Evolutionary conservation across 2,797 vertebrate species (phyloP), one percentile per base, ranked within the genome.

Genomic region (Taenioides sp.): DNA sequence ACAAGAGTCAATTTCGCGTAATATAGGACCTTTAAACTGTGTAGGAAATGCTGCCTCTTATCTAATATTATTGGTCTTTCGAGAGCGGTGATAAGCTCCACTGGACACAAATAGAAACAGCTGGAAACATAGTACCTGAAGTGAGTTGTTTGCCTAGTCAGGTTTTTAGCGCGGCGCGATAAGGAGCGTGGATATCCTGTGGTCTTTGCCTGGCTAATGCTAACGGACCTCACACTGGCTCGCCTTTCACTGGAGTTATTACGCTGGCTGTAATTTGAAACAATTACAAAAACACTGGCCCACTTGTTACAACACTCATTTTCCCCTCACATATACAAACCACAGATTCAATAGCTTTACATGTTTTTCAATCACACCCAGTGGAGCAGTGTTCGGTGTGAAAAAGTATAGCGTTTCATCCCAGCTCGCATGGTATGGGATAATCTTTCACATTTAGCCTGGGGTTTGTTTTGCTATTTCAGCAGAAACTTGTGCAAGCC

Each of bases 401-500:
- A 92, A 93, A 91, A 92, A 94, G 91, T 93, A 82, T 92, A 91
- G 90, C 89, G 86, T 93, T 94, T 93, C 90, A 92, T 90, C 84
- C 85, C 79, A 88, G 92, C 91, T 92, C 80, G 87, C 91, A 93
- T 92, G 90, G 91, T 92, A 91, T 84, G 86, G 91, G 91, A 93
- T 93, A 91, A 94, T 94, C 92, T 94, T 93, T 94, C 93, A 90
- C 91, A 91, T 93, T 93, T 93, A 86, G 92, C 93, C 93, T 84
- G 89, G 90, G 93, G 93, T 94, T 93, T 94, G 92, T 94, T 95
- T 94, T 92, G 91, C 91, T 93, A 92, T 93, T 94, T 94, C 92
- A 93, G 91, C 92, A 93, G 90, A 93, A 94, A 94, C 87, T 93
- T 94, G 91, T 92, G 91, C 87, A 80, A 92, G 90, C 91, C 88